A percentile compares a stretch with the other conserved stretches of the same genome.
Evolutionary conservation across 1,140 invertebrate genomes (phyloP).

Genomic region (Protaetia brevitarsis): DNA sequence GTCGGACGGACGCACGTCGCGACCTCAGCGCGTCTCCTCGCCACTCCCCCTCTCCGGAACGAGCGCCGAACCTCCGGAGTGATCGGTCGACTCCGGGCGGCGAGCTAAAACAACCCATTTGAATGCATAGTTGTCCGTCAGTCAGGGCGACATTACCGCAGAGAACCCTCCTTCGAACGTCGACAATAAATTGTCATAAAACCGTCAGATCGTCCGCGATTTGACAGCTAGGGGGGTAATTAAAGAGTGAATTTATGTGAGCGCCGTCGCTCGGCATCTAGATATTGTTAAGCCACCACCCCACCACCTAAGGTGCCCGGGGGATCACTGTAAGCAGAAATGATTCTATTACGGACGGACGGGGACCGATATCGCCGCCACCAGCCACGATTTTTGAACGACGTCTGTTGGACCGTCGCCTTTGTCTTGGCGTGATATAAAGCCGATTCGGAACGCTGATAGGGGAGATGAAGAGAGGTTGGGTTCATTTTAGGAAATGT

Average conservation of each 20-base stretch:
- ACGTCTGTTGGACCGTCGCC: background rate
- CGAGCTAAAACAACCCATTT: constrained; percentile 63
- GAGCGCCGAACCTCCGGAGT: no score
- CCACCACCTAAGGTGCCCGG: constrained; percentile 25
- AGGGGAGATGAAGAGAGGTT: background rate
- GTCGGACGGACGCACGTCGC: constrained; percentile 27
- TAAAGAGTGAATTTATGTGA: constrained; percentile 64
- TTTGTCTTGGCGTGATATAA: constrained; percentile 10
- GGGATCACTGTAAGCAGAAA: constrained; percentile 28
- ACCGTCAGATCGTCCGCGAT: constrained; percentile 63
- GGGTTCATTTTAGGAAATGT: background rate
- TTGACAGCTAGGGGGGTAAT: constrained; percentile 64
- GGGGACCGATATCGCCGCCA: background rate
- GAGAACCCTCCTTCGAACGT: constrained; percentile 51
- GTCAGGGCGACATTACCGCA: constrained; percentile 59
- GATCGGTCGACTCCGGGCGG: constrained; percentile 10
- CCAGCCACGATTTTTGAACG: background rate
- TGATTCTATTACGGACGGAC: constrained; percentile 28
- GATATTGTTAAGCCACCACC: no score
- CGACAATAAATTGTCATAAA: constrained; percentile 68
- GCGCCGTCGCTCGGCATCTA: constrained; percentile 44
- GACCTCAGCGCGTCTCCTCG: background rate
- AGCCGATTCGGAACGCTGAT: constrained; percentile 2
- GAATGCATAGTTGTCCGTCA: constrained; percentile 68
- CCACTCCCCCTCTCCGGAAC: no score